These are phyloP conservation scores for Botia kubotai DNA, from an alignment of 2,797 vertebrate genomes.

Conservation along the genomic window DNA sequence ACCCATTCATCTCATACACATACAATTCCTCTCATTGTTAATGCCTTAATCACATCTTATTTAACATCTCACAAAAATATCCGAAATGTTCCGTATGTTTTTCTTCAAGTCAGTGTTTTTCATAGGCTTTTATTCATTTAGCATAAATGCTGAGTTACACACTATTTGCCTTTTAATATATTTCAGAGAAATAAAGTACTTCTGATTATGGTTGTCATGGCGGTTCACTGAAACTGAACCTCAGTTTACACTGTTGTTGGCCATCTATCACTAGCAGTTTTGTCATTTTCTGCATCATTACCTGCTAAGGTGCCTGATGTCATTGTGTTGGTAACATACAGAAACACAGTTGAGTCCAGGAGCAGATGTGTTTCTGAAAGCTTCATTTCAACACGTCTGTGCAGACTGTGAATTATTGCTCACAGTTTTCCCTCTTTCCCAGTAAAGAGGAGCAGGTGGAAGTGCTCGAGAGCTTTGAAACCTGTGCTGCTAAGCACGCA, in stretches of 20 bases:
- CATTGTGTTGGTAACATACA: conserved; percentile 54
- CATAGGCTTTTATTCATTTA: no score
- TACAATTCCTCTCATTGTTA: not conserved
- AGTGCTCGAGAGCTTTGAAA: conserved; percentile 21
- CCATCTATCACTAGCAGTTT: conserved; percentile 4
- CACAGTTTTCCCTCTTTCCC: conserved; percentile 40
- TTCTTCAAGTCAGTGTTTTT: conserved; percentile 58
- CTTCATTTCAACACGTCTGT: conserved; percentile 52
- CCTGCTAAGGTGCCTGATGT: conserved; percentile 48
- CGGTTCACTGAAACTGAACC: conserved; percentile 23
- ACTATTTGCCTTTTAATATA: not conserved
- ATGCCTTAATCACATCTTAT: no score
- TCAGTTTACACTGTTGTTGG: not conserved
- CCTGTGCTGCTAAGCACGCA: conserved; percentile 16
- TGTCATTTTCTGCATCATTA: conserved; percentile 36
- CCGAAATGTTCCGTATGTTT: conserved; percentile 48
- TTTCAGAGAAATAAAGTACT: conserved; percentile 22
- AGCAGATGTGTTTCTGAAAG: conserved; percentile 54
- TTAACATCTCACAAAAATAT: not conserved
- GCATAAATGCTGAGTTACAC: not conserved
- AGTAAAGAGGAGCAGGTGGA: conserved; percentile 36
- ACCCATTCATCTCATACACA: not conserved
- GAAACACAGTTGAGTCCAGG: conserved; percentile 31
- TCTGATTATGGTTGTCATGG: conserved; percentile 9
- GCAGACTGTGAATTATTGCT: conserved; percentile 26